Evolutionary conservation across 2,888 invertebrate genomes (phyloP), one percentile per base, ranked within the genome.

Genomic region (Auanema freiburgensis): DNA sequence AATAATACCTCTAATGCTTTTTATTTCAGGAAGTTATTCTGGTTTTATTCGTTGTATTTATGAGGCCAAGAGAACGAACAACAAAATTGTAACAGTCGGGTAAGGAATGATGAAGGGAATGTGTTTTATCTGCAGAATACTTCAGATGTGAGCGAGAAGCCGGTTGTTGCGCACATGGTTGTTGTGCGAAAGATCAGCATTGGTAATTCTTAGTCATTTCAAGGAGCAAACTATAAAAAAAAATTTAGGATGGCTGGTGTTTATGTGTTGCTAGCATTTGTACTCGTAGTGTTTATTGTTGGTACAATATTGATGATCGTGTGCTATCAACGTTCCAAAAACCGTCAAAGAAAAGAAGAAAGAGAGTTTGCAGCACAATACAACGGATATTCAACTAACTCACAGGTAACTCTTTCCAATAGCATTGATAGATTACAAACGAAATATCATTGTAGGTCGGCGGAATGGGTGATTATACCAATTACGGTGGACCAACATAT

Each of bases 131-230:
- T 6, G 33, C 33, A 33, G 33, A 33, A 33, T 33, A 33, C 65
- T 74, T 53, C 49, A 75, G 75, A 21, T 82, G 82, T 63, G 80
- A 82, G 60, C 73, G 81, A 63, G 69, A 71, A 54, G 78, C 75
- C 49, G 80, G 78, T 24, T 82, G 82, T 59, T 82, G 82, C 64
- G 63, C 70, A 51, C 67, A 77, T 44, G 80, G 82, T 33, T 82
- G 82, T 59, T 82, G 82, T 67, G 82, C 82, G n/a, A 82, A 81
- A 58, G 82, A 82, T 70, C 80, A 80, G 56, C 80, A 79, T 64
- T 82, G 81, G 80, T 81, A 52, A 46, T 61, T 65, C 43, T 40
- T 16, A 25, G 21, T 24, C 23, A 21, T 23, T 21, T 12, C 25
- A 12, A 6, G 4, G 16, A 10, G 12, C n/a, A 57, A 57, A 1